These are phyloP conservation scores for Papilio glaucus DNA, from an alignment of 1,140 invertebrate species.

Conservation along the genomic window DNA sequence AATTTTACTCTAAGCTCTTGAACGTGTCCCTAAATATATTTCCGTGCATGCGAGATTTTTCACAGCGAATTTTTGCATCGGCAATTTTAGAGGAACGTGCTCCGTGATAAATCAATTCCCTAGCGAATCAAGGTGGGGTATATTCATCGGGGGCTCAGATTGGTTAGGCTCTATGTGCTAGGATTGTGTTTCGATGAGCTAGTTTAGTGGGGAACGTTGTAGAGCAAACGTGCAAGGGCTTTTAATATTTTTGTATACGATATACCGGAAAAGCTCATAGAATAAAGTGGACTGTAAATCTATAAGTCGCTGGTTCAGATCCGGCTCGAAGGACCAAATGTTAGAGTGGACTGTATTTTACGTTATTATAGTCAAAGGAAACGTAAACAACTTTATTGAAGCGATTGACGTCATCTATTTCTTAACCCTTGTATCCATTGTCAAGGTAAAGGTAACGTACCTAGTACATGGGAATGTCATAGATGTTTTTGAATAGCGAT, in stretches of 20 bases:
- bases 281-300: neutral
- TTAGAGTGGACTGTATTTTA: too few relatives aligned
- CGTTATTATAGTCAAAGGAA: too few relatives aligned
- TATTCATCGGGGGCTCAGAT: neutral
- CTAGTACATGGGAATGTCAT: too few relatives aligned
- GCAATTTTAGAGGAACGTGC: conserved; percentile 6
- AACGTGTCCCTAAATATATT: conserved; percentile 21
- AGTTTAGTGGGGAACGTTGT: neutral
- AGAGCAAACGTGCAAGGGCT: too few relatives aligned
- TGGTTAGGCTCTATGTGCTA: conserved; percentile 8
- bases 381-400: too few relatives aligned
- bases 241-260: conserved; percentile 1
- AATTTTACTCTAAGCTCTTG: neutral
- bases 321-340: too few relatives aligned
- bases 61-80: conserved; percentile 20
- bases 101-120: conserved; percentile 10
- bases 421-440: too few relatives aligned
- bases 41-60: conserved; percentile 11
- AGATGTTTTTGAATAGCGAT: too few relatives aligned
- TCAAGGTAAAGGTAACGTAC: too few relatives aligned
- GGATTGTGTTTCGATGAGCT: neutral
- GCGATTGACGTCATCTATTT: too few relatives aligned
- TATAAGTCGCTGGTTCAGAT: too few relatives aligned
- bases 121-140: neutral
- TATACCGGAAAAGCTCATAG: neutral